These are phyloP conservation scores for Eristalis intricaria DNA, from an alignment of 2,888 invertebrate genomes.

Conservation along the genomic window DNA sequence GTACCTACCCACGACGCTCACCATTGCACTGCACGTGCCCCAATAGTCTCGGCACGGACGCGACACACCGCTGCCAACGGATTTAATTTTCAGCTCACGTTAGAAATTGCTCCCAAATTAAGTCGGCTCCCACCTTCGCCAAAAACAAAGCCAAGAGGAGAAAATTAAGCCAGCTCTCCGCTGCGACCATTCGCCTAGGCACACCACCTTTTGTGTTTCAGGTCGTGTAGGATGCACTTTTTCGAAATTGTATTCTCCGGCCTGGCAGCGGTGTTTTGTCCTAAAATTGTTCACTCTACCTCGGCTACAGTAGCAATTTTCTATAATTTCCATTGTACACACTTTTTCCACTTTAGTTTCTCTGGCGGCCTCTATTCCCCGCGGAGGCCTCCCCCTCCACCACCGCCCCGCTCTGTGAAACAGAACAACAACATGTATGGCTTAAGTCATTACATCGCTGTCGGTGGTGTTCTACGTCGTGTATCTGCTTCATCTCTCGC, in stretches of 20 bases:
- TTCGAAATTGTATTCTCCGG: conserved; percentile 54
- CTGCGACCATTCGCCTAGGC: neutral
- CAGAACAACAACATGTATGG: neutral
- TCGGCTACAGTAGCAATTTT: conserved; percentile 51
- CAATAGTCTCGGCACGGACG: neutral
- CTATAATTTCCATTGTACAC: conserved; percentile 55
- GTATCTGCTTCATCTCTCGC: conserved; percentile 13
- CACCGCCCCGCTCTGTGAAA: neutral
- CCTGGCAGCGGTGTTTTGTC: conserved; percentile 22
- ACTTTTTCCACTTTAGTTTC: conserved; percentile 33
- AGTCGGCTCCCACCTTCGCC: conserved; percentile 21
- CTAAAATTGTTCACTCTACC: conserved; percentile 30
- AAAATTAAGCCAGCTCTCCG: neutral
- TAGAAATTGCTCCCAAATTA: conserved; percentile 38
- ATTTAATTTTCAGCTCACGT: conserved; percentile 40
- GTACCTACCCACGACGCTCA: neutral
- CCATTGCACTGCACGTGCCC: conserved; percentile 32
- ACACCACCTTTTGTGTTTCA: conserved; percentile 19
- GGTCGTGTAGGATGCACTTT: conserved; percentile 59
- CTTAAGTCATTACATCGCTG: conserved; percentile 62
- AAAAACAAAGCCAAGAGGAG: conserved; percentile 14
- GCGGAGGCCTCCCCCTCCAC: neutral
- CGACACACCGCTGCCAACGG: conserved; percentile 1
- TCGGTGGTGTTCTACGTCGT: conserved; percentile 49
- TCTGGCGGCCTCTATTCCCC: neutral